phyloP scores from a whole-genome alignment of 2,888 invertebrate species.

The Cheilosia vernalis region DNA sequence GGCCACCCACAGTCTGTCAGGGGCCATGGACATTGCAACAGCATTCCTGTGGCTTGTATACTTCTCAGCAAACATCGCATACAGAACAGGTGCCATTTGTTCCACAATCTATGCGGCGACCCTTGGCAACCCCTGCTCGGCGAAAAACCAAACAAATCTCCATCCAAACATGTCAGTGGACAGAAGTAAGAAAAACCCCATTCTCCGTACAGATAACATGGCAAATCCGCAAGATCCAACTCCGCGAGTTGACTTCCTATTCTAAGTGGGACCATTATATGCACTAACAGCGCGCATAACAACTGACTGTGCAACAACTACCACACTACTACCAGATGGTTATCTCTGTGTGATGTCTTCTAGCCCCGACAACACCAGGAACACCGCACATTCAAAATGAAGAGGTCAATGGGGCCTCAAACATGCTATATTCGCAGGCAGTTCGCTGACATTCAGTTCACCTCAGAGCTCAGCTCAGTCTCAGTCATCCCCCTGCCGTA shows the following conservation, averaged over 20 bases:
- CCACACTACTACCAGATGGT: conserved; percentile 33
- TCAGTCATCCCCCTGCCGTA: background rate
- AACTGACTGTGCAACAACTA: conserved; percentile 19
- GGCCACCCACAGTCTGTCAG: background rate
- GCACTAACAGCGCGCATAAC: conserved; percentile 1
- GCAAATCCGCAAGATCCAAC: conserved; percentile 4
- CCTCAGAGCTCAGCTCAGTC: background rate
- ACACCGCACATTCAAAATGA: conserved; percentile 69
- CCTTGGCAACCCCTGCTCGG: background rate
- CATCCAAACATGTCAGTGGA: conserved; percentile 21
- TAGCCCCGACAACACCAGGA: conserved; percentile 57
- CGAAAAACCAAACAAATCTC: conserved; percentile 22
- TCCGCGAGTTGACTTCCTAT: conserved; percentile 41
- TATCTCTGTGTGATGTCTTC: conserved; percentile 38
- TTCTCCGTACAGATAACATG: conserved; percentile 34
- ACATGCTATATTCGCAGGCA: conserved; percentile 52
- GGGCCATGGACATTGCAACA: background rate
- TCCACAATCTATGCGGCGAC: conserved; percentile 44
- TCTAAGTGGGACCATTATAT: conserved; percentile 20
- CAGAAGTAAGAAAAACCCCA: conserved; percentile 18
- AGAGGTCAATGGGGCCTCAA: conserved; percentile 67
- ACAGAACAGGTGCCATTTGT: conserved; percentile 63
- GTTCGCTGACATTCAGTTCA: conserved; percentile 71
- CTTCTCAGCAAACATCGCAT: conserved; percentile 15
- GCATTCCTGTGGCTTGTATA: conserved; percentile 23